phyloP scores from a whole-genome alignment of 2,888 invertebrate genomes.

The Drosophila yooni region DNA sequence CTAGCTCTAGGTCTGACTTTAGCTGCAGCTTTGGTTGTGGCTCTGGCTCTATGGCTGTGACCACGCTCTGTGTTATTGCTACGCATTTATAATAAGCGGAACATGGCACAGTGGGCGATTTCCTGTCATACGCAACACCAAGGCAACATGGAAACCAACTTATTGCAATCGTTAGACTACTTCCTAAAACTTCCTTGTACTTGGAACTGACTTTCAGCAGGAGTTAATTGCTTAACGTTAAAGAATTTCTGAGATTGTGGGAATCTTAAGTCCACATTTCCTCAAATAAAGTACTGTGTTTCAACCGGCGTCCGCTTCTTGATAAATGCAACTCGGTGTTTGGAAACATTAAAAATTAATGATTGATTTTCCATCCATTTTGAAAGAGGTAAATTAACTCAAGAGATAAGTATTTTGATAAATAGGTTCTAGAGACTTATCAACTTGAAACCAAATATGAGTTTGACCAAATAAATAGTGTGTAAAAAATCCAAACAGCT shows the following conservation, averaged over 20 bases:
- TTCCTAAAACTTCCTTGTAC: slow-evolving; percentile 19
- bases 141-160: slow-evolving; percentile 3
- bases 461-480: not conserved
- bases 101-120: slow-evolving; percentile 65
- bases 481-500: not conserved
- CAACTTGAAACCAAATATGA: not conserved
- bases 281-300: not conserved
- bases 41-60: slow-evolving; percentile 49
- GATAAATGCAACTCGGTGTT: not conserved
- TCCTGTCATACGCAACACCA: slow-evolving; percentile 42
- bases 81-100: slow-evolving; percentile 78
- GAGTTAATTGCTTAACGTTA: not conserved
- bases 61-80: slow-evolving; percentile 57
- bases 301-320: not conserved
- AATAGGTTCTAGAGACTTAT: not conserved
- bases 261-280: not conserved
- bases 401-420: not conserved
- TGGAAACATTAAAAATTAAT: not conserved
- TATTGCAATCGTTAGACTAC: not conserved
- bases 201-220: not conserved
- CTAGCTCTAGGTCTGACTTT: slow-evolving; percentile 34
- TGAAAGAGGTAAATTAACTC: not conserved
- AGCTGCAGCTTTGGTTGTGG: slow-evolving; percentile 25
- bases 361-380: not conserved
- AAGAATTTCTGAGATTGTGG: not conserved